phyloP scores from a whole-genome alignment of 2,113 vertebrate species.

The Vombatus ursinus region DNA sequence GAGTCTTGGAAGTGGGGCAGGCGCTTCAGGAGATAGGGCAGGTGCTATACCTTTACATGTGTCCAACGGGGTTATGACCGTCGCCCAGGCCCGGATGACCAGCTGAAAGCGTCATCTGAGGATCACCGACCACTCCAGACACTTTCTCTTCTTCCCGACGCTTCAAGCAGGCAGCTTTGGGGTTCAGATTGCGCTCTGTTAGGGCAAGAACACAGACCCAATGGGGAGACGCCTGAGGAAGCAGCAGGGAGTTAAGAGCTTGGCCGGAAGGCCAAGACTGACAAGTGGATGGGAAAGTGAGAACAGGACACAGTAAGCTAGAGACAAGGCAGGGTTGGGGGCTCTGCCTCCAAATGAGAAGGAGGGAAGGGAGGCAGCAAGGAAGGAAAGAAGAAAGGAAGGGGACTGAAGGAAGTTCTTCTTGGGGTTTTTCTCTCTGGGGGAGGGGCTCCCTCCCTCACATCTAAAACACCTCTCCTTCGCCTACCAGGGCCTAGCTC shows the following conservation, averaged over 20 bases:
- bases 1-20: too few relatives aligned
- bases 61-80: conserved; percentile 94
- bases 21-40: neutral
- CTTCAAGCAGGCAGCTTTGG: conserved; percentile 98
- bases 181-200: conserved; percentile 97
- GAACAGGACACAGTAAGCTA: neutral
- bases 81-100: conserved; percentile 93
- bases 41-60: conserved; percentile 86
- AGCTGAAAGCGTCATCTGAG: conserved; percentile 94
- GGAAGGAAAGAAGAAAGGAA: neutral
- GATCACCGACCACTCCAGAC: conserved; percentile 93
- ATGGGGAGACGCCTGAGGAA: neutral
- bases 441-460: neutral
- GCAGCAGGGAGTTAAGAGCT: neutral
- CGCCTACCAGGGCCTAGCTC: neutral
- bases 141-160: conserved; percentile 98
- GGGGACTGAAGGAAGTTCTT: neutral
- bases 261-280: neutral
- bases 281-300: neutral
- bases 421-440: neutral
- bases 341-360: neutral
- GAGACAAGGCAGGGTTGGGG: neutral
- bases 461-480: neutral
- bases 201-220: conserved; percentile 55
- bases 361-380: neutral